These are phyloP conservation scores for Matsumyia berberina DNA, from an alignment of 2,888 invertebrate species.

Conservation along the genomic window DNA sequence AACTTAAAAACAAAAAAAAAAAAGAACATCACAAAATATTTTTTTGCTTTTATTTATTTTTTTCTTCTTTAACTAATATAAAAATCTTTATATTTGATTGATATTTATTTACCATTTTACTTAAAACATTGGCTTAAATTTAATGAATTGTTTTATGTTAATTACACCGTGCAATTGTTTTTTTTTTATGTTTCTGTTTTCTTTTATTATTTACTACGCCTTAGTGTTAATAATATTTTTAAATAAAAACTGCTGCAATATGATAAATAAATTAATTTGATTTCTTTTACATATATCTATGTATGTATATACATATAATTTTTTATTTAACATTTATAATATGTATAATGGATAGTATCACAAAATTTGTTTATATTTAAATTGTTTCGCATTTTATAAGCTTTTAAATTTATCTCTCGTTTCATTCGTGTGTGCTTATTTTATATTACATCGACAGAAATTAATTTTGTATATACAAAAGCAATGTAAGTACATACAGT, in stretches of 20 bases:
- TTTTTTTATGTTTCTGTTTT: slow-evolving; percentile 8
- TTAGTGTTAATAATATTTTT: slow-evolving; percentile 10
- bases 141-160: slow-evolving; percentile 27
- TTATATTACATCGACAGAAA: slow-evolving; percentile 65
- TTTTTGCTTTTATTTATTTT: slow-evolving; percentile 23
- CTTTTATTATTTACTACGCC: slow-evolving; percentile 27
- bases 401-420: slow-evolving; percentile 59
- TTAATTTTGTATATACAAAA: slow-evolving; percentile 63
- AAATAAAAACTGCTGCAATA: slow-evolving; percentile 56
- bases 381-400: slow-evolving; percentile 33
- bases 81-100: slow-evolving; percentile 61
- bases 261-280: slow-evolving; percentile 73
- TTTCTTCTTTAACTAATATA: slow-evolving; percentile 33
- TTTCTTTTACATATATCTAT: slow-evolving; percentile 55
- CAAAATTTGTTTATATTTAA: slow-evolving; percentile 76
- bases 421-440: slow-evolving; percentile 53
- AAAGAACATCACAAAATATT: slow-evolving; percentile 70
- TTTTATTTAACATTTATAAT: slow-evolving; percentile 72
- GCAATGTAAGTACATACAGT: slow-evolving; percentile 44
- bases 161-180: slow-evolving; percentile 54
- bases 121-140: slow-evolving; percentile 30
- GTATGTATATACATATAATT: slow-evolving; percentile 47
- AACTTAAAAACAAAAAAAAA: slow-evolving; percentile 32
- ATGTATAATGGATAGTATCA: slow-evolving; percentile 77
- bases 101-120: slow-evolving; percentile 48